Base-by-base conservation (phyloP, 2,113 vertebrate genomes). In the Dasypus novemcinctus region DNA sequence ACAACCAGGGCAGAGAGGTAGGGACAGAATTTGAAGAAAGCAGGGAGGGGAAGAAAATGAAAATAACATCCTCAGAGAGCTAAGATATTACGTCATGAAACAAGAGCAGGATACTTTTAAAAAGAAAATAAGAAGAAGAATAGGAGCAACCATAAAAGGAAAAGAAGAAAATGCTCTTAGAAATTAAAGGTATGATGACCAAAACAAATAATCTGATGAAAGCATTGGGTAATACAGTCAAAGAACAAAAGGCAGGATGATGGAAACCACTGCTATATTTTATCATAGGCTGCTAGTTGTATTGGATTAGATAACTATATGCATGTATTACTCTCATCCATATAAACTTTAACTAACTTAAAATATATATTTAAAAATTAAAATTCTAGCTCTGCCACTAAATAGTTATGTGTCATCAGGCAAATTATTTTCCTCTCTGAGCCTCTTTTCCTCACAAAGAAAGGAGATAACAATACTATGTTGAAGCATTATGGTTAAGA, bases 321-420 rank as follows among this genome's bases (percentile, higher is more conserved):
- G 7, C 38, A 66, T 43, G 4, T 31, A 66, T 52, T 83, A 87
- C 10, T 63, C 80, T 83, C 41, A 74, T 46, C 90, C 78, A 83
- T 54, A 80, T 7, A 88, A n/a, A 91, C 46, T 66, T 90, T 95
- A 86, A 90, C 82, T 93, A 92, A n/a, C 64, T 90, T 91, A 20
- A 8, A n/a, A 63, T 75, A 78, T 38, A 11, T 71, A 25, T 27
- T 80, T 12, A 38, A 92, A 82, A 88, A 64, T 49, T 69, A 74
- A 91, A 93, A 86, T 57, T 14, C 74, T 15, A 41, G 36, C 46
- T 95, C 72, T 94, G 75, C 41, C 49, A 25, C 25, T 87, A 52
- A 72, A 27, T 68, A 49, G 69, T 87, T 93, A 12, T 92, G 29
- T 83, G 66, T 69, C 33, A 82, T 63, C 54, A 46, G 61, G 72